Conservation (phyloP, 2,797 vertebrate genomes). For the Trematomus bernacchii region DNA sequence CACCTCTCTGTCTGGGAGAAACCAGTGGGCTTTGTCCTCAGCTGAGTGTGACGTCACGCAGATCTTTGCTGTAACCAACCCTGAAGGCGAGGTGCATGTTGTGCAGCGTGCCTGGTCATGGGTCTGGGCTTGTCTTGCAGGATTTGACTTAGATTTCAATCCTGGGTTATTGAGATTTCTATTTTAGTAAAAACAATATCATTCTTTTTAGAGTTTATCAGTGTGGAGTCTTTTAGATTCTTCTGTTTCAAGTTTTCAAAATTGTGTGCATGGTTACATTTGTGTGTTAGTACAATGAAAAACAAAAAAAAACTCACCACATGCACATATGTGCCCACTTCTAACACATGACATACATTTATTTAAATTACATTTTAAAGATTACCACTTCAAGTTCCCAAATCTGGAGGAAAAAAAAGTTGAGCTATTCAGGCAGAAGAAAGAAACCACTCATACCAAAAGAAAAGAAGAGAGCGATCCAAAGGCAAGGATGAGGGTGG, state of each 20-base stretch:
- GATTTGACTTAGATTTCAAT: not conserved
- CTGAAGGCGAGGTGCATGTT: constrained; percentile 67
- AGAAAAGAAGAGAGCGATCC: constrained; percentile 1
- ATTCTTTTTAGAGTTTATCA: too few species aligned
- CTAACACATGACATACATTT: too few species aligned
- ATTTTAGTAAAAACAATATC: too few species aligned
- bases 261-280: too few species aligned
- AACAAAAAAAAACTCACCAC: too few species aligned
- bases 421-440: constrained; percentile 24
- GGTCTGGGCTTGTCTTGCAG: constrained; percentile 57
- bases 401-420: not conserved
- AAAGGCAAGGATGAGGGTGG: constrained; percentile 6
- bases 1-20: constrained; percentile 74
- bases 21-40: constrained; percentile 83
- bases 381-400: constrained; percentile 12
- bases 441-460: constrained; percentile 25
- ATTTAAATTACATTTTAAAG: too few species aligned
- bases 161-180: too few species aligned
- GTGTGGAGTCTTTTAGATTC: too few species aligned
- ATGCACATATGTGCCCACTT: too few species aligned
- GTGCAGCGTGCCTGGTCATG: constrained; percentile 44
- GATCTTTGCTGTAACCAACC: constrained; percentile 72
- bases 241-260: too few species aligned
- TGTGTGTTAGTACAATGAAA: too few species aligned
- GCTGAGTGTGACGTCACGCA: constrained; percentile 82